Conservation (phyloP, 2,797 vertebrate genomes). For the Discoglossus pictus region DNA sequence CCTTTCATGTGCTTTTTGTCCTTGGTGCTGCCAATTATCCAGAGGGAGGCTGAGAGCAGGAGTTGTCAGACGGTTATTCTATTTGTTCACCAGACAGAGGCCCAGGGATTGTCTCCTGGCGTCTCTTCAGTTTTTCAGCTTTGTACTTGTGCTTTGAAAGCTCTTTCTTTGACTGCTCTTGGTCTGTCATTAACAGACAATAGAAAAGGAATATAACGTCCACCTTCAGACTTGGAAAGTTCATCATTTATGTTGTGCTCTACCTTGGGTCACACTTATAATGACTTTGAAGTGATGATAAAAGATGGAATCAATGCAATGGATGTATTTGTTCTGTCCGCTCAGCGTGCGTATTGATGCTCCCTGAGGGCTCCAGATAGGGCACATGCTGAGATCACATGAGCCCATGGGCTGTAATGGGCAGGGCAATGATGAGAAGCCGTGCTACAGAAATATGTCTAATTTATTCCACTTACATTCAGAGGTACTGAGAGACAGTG, state of each 20-base stretch:
- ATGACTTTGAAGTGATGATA: slow-evolving; percentile 4
- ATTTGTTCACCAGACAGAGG: neutral
- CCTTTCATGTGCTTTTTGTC: neutral
- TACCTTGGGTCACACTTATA: slow-evolving; percentile 1
- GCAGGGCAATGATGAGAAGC: neutral
- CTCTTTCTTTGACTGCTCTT: neutral
- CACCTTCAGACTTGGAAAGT: neutral
- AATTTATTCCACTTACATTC: neutral
- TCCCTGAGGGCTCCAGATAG: slow-evolving; percentile 3
- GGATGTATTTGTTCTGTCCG: slow-evolving; percentile 6
- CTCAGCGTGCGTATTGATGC: neutral
- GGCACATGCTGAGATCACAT: slow-evolving; percentile 6
- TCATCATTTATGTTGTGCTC: neutral
- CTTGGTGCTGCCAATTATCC: slow-evolving; percentile 17
- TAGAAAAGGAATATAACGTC: neutral
- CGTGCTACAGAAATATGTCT: slow-evolving; percentile 11
- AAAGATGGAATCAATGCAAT: slow-evolving; percentile 12
- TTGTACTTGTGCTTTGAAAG: slow-evolving; percentile 16
- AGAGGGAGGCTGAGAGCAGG: slow-evolving; percentile 2
- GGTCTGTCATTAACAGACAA: slow-evolving; percentile 10
- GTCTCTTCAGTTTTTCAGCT: neutral
- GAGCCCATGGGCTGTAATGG: neutral
- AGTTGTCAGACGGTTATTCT: slow-evolving; percentile 2
- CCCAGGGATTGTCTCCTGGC: slow-evolving; percentile 9
- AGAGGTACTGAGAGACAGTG: neutral